Evolutionary conservation across 2,888 invertebrate species (phyloP).

Genomic region (Drosophila demipolita): DNA sequence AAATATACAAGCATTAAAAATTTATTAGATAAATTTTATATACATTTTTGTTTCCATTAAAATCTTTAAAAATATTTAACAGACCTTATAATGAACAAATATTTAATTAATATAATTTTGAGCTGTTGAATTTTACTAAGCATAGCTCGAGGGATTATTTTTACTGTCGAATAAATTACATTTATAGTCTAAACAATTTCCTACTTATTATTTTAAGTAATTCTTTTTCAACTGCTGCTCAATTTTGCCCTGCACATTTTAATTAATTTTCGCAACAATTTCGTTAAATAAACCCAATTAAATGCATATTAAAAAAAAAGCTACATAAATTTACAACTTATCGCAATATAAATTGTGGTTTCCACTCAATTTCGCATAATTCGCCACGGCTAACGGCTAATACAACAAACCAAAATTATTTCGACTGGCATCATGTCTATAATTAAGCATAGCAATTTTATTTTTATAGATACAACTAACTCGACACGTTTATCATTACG

Average conservation of each 20-base stretch:
- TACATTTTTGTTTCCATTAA: neutral
- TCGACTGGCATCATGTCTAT: conserved; percentile 36
- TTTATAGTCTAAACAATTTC: neutral
- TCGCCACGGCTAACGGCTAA: conserved; percentile 16
- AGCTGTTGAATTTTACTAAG: neutral
- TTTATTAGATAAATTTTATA: neutral
- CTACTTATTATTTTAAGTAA: neutral
- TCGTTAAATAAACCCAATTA: conserved; percentile 12
- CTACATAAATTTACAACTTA: conserved; percentile 24
- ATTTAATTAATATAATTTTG: neutral
- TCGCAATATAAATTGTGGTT: conserved; percentile 32
- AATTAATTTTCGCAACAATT: conserved; percentile 11
- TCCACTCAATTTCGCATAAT: conserved; percentile 34
- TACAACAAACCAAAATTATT: conserved; percentile 13
- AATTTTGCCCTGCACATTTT: neutral
- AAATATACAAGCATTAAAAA: neutral
- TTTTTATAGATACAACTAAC: conserved; percentile 19
- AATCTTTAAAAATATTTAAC: neutral
- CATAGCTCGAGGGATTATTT: neutral
- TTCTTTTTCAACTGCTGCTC: neutral
- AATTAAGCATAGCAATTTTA: conserved; percentile 20
- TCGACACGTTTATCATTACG: conserved; percentile 21
- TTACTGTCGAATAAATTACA: neutral
- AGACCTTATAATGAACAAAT: neutral
- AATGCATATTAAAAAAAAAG: neutral